A percentile compares a stretch with the other conserved stretches of the same genome.
Evolutionary conservation across 2,797 vertebrate genomes (phyloP).

Genomic region (Nasua narica): DNA sequence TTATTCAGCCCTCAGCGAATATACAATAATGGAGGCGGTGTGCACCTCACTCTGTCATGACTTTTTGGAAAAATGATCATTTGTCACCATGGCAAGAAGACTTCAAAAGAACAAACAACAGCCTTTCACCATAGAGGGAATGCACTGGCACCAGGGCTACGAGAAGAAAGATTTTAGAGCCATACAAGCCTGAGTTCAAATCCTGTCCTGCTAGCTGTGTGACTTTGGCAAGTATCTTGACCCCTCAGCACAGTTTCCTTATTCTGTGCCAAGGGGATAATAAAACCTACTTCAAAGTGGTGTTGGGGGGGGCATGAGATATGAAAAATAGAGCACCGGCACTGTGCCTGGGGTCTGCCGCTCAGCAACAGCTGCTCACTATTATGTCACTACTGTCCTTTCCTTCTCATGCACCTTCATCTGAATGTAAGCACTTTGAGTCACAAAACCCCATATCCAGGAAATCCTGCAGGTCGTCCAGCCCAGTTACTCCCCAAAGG

Average conservation of each 20-base stretch:
- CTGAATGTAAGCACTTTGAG: neutral
- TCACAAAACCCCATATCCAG: neutral
- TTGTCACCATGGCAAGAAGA: conserved; percentile 72
- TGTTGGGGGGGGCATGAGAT: neutral
- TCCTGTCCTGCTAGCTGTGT: neutral
- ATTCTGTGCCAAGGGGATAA: neutral
- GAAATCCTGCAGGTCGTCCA: neutral
- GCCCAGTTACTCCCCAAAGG: neutral
- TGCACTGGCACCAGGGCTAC: neutral
- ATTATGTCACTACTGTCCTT: neutral
- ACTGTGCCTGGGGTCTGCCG: neutral
- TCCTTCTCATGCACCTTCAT: neutral
- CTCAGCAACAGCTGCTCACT: neutral
- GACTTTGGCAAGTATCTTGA: neutral
- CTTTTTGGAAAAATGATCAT: conserved; percentile 75
- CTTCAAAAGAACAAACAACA: conserved; percentile 65
- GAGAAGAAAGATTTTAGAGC: neutral
- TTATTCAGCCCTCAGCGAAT: conserved; percentile 76
- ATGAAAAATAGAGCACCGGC: neutral
- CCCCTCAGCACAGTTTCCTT: neutral
- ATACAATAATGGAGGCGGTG: conserved; percentile 68
- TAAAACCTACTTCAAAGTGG: neutral
- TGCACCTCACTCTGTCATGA: conserved; percentile 65
- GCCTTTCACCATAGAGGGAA: conserved; percentile 40
- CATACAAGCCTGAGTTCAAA: neutral